Evolutionary conservation across 1,140 invertebrate genomes (phyloP).

Genomic region (Hyles euphorbiae): DNA sequence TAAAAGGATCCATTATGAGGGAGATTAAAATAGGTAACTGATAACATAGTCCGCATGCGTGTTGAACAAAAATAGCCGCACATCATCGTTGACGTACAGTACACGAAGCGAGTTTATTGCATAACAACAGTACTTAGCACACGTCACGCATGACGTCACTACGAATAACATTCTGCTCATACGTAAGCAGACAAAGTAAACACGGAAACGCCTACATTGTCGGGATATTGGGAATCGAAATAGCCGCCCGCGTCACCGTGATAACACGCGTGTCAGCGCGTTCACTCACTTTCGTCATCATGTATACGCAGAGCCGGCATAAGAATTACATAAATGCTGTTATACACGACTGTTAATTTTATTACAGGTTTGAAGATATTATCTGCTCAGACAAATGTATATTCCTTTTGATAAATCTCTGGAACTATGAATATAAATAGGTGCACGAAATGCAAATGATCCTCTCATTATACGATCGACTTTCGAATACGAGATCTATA

Average conservation of each 20-base stretch:
- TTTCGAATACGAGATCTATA: conserved; percentile 35
- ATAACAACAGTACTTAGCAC: not conserved
- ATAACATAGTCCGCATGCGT: too few relatives aligned
- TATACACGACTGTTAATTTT: conserved; percentile 1
- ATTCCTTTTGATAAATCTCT: conserved; percentile 22
- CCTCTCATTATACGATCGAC: conserved; percentile 3
- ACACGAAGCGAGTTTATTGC: not conserved
- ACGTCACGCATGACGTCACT: conserved; percentile 1
- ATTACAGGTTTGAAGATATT: not conserved
- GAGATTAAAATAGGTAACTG: too few relatives aligned
- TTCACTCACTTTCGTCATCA: too few relatives aligned
- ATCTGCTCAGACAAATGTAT: not conserved
- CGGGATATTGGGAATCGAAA: conserved; percentile 3
- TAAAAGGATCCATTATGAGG: too few relatives aligned
- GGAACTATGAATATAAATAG: conserved; percentile 14
- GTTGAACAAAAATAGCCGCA: too few relatives aligned
- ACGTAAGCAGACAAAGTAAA: conserved; percentile 4
- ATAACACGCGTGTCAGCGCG: conserved; percentile 16
- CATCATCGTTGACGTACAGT: too few relatives aligned
- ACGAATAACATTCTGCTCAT: conserved; percentile 3
- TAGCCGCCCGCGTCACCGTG: conserved; percentile 9
- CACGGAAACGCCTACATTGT: conserved; percentile 1
- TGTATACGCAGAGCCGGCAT: too few relatives aligned
- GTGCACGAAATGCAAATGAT: conserved; percentile 19
- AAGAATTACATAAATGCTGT: too few relatives aligned